These are phyloP conservation scores for Megalurothrips usitatus DNA, from an alignment of 2,888 invertebrate genomes.

Conservation along the genomic window DNA sequence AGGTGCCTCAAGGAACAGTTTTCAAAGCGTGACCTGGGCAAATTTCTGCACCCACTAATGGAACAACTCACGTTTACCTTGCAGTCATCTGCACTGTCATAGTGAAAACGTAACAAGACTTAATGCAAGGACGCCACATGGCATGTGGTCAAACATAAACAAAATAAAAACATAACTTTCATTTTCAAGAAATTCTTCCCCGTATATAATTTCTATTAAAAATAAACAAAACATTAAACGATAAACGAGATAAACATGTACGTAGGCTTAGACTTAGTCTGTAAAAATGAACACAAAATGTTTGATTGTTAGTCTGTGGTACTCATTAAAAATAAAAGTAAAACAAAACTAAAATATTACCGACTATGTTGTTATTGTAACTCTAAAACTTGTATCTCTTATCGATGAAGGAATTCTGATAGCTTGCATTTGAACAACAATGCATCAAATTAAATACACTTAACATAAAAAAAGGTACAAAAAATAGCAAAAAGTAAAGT, in stretches of 20 bases:
- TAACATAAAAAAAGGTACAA: slow-evolving; percentile 21
- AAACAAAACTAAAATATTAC: slow-evolving; percentile 23
- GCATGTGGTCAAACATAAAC: slow-evolving; percentile 4
- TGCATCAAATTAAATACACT: slow-evolving; percentile 25
- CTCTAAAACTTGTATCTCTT: slow-evolving; percentile 3
- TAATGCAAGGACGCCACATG: slow-evolving; percentile 4
- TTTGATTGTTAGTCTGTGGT: slow-evolving; percentile 25
- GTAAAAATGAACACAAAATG: slow-evolving; percentile 25
- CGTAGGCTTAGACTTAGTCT: slow-evolving; percentile 26
- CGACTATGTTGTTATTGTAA: slow-evolving; percentile 11
- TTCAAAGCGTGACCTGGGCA: slow-evolving; percentile 15
- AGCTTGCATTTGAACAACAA: not conserved
- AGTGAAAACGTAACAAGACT: not conserved
- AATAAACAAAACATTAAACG: slow-evolving; percentile 27
- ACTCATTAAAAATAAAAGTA: slow-evolving; percentile 23
- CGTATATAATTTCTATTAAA: slow-evolving; percentile 25
- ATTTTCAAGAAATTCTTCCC: slow-evolving; percentile 20
- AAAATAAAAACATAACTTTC: slow-evolving; percentile 25
- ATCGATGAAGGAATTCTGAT: slow-evolving; percentile 13
- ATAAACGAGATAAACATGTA: slow-evolving; percentile 27
- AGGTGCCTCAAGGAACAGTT: slow-evolving; percentile 26
- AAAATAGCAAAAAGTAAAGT: slow-evolving; percentile 25
- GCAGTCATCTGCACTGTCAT: not conserved
- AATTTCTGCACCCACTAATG: not conserved
- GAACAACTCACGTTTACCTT: not conserved